Base-by-base conservation (phyloP, 2,888 invertebrate species). In the Dryobota labecula region DNA sequence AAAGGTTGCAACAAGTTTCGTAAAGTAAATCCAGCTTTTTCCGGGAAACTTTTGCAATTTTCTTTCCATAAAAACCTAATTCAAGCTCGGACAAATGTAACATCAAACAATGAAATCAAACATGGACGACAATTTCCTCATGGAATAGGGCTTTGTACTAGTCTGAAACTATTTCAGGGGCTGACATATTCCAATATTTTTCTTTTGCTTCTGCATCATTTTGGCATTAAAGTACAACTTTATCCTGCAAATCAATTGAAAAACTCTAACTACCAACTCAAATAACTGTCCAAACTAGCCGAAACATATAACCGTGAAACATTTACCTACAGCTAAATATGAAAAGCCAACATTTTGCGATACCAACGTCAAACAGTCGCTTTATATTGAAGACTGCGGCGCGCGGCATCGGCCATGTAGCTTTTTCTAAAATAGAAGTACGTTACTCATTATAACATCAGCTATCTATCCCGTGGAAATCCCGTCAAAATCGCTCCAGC, bases 281-380 rank as follows among this genome's bases (percentile, higher is more conserved):
- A 57, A 53, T 27, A 70, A 27, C 45, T 71, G 27, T 13, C 33
- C 24, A 51, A 66, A 62, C 6, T 8, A 9, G 24, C n/a, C 6
- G 7, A n/a, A 7, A 43, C 7, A 33, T n/a, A 51, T 9, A 33
- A 65, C 36, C 64, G 15, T 36, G 38, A 43, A 70, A 62, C 57
- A 43, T 47, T 64, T 13, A 11, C 27, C 7, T 20, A 38, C 56
- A 45, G 33, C n/a, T 57, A 64, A 72, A 62, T 61, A 68, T 63
- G n/a, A 47, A 68, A 27, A 38, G 36, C 11, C 33, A 13, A 1
- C 30, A 11, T 63, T 80, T 65, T 13, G 67, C 47, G 8, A 13
- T 13, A 47, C 33, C 24, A 20, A 20, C 30, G 4, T 57, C 24
- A 36, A 53, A 54, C 33, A 38, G 36, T 38, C 54, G 8, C 65